A percentile compares a stretch with the other conserved stretches of the same genome.
Conservation (phyloP, 2,797 vertebrate genomes). For the Mus spretus region DNA sequence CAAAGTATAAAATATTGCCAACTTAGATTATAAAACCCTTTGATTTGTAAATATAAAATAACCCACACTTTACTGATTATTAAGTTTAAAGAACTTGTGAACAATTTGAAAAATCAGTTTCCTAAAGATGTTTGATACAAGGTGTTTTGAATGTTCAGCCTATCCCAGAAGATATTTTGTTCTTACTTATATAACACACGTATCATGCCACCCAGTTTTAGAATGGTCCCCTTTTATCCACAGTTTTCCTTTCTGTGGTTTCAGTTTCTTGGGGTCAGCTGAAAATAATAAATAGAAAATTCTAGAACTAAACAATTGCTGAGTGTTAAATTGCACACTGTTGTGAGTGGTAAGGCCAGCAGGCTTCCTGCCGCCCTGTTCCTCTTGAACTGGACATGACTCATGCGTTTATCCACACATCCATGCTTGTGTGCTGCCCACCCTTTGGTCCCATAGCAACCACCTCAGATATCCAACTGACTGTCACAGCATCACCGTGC, state of each 20-base stretch:
- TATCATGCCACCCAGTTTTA: background rate
- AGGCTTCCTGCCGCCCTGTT: background rate
- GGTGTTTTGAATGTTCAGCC: background rate
- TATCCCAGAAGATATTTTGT: background rate
- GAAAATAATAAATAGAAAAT: background rate
- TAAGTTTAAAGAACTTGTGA: slow-evolving; percentile 16
- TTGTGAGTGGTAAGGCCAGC: background rate
- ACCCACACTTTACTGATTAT: background rate
- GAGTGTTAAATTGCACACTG: background rate
- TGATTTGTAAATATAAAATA: background rate
- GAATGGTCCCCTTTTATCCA: background rate
- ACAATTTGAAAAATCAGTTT: background rate
- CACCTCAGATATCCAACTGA: background rate
- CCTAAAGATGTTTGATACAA: background rate
- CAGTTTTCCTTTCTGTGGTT: background rate
- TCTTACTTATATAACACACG: background rate
- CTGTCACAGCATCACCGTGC: too few species aligned
- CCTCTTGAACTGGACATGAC: background rate
- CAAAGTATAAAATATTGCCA: background rate
- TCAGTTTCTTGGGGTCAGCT: background rate
- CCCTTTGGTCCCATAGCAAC: background rate
- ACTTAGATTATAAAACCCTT: slow-evolving; percentile 34
- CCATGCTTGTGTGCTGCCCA: background rate
- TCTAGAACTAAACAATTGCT: background rate
- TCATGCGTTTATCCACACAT: background rate